phyloP scores from a whole-genome alignment of 2,888 invertebrate genomes.

The Cataglyphis albicans region DNA sequence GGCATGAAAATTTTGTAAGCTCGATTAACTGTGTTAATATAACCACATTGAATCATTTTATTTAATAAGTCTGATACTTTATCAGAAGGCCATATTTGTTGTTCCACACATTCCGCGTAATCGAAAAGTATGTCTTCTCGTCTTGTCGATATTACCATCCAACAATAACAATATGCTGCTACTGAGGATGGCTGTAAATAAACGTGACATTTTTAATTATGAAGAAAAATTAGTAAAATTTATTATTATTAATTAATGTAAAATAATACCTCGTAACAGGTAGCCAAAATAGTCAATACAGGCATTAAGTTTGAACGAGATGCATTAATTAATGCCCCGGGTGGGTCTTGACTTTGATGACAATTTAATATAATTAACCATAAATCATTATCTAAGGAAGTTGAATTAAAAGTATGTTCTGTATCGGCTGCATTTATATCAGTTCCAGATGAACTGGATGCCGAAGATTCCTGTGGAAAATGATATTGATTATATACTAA shows the following conservation, averaged over 20 bases:
- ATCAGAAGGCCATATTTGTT: conserved; percentile 81
- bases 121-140: conserved; percentile 71
- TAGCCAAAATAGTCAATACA: conserved; percentile 89
- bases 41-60: conserved; percentile 87
- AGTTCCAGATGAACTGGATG: conserved; percentile 49
- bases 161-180: conserved; percentile 82
- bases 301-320: conserved; percentile 88
- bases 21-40: conserved; percentile 88
- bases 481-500: conserved; percentile 18
- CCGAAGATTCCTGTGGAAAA: conserved; percentile 58
- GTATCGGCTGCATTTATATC: conserved; percentile 56
- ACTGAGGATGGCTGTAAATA: conserved; percentile 79
- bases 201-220: conserved; percentile 13
- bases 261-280: conserved; percentile 89
- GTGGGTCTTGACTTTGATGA: conserved; percentile 91
- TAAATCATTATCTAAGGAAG: conserved; percentile 86
- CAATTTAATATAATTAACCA: conserved; percentile 89
- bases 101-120: conserved; percentile 77
- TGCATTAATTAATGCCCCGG: conserved; percentile 88
- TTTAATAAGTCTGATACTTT: conserved; percentile 87
- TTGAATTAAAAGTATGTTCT: conserved; percentile 85
- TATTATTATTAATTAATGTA: conserved; percentile 5
- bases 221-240: neutral
- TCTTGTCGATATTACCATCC: conserved; percentile 80
- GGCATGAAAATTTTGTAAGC: conserved; percentile 91